Conservation (phyloP, 2,797 vertebrate genomes). For the Ctenochaetus hawaiiensis region DNA sequence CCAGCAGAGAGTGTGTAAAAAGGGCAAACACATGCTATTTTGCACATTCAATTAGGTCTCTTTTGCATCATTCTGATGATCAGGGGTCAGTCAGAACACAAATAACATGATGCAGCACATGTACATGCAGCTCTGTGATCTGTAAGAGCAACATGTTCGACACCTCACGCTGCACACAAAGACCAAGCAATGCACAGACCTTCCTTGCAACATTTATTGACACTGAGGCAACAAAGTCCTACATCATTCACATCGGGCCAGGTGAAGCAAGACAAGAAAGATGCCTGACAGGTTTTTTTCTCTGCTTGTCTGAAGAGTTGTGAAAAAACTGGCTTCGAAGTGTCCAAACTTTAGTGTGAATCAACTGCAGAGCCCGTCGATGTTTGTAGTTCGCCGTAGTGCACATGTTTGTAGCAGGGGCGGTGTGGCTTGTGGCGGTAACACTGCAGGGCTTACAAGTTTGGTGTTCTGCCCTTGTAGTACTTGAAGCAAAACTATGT, state of each 20-base stretch:
- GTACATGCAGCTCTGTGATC: conserved; percentile 1
- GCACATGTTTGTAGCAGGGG: neutral
- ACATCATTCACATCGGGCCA: conserved; percentile 17
- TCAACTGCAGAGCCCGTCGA: neutral
- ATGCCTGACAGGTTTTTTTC: neutral
- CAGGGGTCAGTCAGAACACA: neutral
- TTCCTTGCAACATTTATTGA: conserved; percentile 43
- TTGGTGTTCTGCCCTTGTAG: neutral
- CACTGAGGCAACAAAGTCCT: conserved; percentile 28
- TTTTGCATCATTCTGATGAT: conserved; percentile 1
- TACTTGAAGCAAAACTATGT: neutral
- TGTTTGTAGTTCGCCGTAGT: neutral
- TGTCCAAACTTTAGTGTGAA: neutral
- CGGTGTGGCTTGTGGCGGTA: neutral
- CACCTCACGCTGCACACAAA: neutral
- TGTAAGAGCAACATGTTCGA: conserved; percentile 3
- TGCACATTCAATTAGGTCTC: conserved; percentile 9
- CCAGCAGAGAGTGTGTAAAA: neutral
- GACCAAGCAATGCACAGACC: neutral
- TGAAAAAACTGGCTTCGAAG: neutral
- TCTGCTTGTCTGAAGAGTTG: neutral
- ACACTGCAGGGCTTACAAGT: neutral
- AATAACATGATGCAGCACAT: neutral
- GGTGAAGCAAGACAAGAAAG: conserved; percentile 8
- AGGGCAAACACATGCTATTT: neutral